These are phyloP conservation scores for Temnothorax longispinosus DNA, from an alignment of 1,140 invertebrate genomes.

Conservation along the genomic window DNA sequence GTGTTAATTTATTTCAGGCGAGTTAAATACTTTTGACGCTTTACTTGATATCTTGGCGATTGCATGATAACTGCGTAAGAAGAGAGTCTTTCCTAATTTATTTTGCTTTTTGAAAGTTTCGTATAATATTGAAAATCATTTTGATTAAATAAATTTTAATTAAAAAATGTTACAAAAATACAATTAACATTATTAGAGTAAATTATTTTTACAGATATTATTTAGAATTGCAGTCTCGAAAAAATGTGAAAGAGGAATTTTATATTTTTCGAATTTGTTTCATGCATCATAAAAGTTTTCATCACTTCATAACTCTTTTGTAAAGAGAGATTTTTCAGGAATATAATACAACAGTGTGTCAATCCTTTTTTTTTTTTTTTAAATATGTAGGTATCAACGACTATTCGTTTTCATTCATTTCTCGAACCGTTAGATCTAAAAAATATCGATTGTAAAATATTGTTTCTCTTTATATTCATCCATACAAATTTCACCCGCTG, in stretches of 20 bases:
- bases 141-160: background rate
- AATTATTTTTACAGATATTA: background rate
- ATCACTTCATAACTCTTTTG: background rate
- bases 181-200: background rate
- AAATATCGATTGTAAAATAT: conserved; percentile 3
- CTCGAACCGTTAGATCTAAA: background rate
- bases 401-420: background rate
- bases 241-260: background rate
- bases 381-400: background rate
- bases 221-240: background rate
- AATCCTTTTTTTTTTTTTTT: background rate
- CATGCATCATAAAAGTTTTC: background rate
- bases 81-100: background rate
- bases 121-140: background rate
- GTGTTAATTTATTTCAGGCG: conserved; percentile 1
- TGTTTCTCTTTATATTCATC: conserved; percentile 13
- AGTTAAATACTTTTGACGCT: background rate
- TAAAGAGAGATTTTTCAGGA: background rate
- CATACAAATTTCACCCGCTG: background rate
- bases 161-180: background rate
- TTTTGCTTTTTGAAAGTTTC: background rate
- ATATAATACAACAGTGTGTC: background rate
- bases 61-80: background rate
- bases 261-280: background rate
- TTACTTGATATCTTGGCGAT: background rate